Base-by-base conservation (phyloP, 2,113 vertebrate species). In the Nycticorax nycticorax region DNA sequence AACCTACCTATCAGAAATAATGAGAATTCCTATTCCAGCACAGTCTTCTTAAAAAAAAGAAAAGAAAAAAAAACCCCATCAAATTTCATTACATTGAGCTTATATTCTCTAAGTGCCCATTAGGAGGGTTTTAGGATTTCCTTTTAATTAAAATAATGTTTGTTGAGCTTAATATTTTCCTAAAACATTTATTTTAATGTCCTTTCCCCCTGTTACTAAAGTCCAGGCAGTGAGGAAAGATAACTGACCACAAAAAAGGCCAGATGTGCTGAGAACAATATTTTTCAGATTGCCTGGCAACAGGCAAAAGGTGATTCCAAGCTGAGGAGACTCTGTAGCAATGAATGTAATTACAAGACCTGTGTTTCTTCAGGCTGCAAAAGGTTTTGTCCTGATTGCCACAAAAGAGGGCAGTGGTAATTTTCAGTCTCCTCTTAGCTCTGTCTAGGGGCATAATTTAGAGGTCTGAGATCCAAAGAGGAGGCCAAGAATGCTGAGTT, bases 91-190 rank as follows among this genome's bases (percentile, higher is more conserved):
- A 62, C 41, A 30, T 50, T 52, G 63, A 83, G 59, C 89, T 96
- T 97, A 92, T 96, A 95, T 92, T 91, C 96, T 97, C 97, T 55
- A 59, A 47, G 94, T 96, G 95, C 89, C 74, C 47, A 72, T 96
- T 95, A 96, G 59, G 41, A 91, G 56, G 23, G 77, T 87, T 95
- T 96, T 45, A 83, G 74, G 94, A 85, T 97, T 97, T 95, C 91
- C 89, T 94, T 97, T 96, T 97, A 97, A 97, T 97, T 93, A 97
- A 96, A 94, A 88, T 93, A 79, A 89, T 92, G 81, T 92, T 97
- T 91, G 33, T 92, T 88, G 92, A 94, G 92, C 92, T 94, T 91
- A 95, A 62, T 94, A 85, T 96, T 95, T 96, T 95, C 91, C 77
- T 96, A 94, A 95, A 95, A 69, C 69, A 82, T 93, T 92, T 87